Percentiles rank a stretch among this genome's conserved stretches.
Conservation (phyloP, 2,888 invertebrate species). For the Phortica okadai region DNA sequence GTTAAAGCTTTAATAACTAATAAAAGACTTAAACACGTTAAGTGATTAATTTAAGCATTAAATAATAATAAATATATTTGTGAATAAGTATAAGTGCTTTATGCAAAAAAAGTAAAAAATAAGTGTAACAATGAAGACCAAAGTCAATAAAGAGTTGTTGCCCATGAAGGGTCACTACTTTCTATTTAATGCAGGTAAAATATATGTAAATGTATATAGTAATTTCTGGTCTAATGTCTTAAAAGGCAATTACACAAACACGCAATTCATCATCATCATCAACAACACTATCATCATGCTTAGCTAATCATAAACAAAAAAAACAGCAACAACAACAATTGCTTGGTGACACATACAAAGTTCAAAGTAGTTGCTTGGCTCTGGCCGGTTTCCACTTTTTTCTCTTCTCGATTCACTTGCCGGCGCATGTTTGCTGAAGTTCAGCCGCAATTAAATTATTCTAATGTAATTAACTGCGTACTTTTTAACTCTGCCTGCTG, state of each 20-base stretch:
- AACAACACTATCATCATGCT: neutral
- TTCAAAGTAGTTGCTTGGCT: slow-evolving; percentile 29
- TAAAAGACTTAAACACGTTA: neutral
- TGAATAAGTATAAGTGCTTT: neutral
- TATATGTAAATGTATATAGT: slow-evolving; percentile 13
- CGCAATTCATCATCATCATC: slow-evolving; percentile 15
- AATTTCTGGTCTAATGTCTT: neutral
- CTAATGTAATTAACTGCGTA: slow-evolving; percentile 14
- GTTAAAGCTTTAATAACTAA: neutral
- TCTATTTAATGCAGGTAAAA: slow-evolving; percentile 89
- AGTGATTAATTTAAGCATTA: neutral
- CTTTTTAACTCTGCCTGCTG: neutral
- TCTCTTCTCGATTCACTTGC: neutral
- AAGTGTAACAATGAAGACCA: slow-evolving; percentile 62
- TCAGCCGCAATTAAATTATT: neutral
- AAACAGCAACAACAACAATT: slow-evolving; percentile 40
- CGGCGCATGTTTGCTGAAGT: neutral
- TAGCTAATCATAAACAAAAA: slow-evolving; percentile 27
- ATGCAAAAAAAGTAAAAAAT: neutral
- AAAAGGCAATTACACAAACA: neutral
- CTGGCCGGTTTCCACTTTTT: slow-evolving; percentile 36
- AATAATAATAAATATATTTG: neutral
- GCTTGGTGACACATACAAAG: slow-evolving; percentile 20
- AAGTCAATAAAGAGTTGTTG: slow-evolving; percentile 84
- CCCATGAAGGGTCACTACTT: slow-evolving; percentile 94